Base-by-base conservation (phyloP, 2,888 invertebrate genomes). In the Lissocephala sabroskyi region DNA sequence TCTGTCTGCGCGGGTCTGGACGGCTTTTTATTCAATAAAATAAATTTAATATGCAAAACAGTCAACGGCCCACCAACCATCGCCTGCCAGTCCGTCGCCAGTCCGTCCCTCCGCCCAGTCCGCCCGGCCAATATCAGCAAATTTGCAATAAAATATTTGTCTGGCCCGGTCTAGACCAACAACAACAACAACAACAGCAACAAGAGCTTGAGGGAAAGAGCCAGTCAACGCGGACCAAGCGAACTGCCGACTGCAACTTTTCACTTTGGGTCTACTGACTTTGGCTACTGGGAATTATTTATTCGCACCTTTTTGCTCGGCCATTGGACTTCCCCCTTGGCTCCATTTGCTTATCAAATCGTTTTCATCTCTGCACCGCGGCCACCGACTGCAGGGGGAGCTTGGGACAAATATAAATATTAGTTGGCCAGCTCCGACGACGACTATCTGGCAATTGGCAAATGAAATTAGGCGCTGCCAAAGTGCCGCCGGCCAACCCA, bases 91-190 rank as follows among this genome's bases (percentile, higher is more conserved):
- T 62, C 64, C 66, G 57, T 52, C 61, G 56, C 55, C 44, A 45
- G 62, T 47, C n/a, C n/a, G 18, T 56, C 59, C 43, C 40, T 10
- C 37, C 36, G 30, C 37, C 29, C 44, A 32, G 67, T 56, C 61
- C 63, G 65, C 65, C 65, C 65, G 57, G 63, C 63, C 76, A 73
- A 73, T 68, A 75, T 75, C 71, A 76, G 64, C 65, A 65, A 65
- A 70, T 75, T 76, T 65, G 76, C 71, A 73, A 73, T 73, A 76
- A 73, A 73, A 76, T 73, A 76, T 73, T 65, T 73, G 73, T 68
- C 71, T 76, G 62, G 63, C 62, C 53, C 43, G 56, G 28, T 28
- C 36, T 17, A 37, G 30, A 26, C 44, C 45, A 44, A 33, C 23
- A 40, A 39, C 29, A 29, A 16, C 47, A n/a, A n/a, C n/a, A n/a